Conservation (phyloP, 2,888 invertebrate species). For the Synergus umbraculus region DNA sequence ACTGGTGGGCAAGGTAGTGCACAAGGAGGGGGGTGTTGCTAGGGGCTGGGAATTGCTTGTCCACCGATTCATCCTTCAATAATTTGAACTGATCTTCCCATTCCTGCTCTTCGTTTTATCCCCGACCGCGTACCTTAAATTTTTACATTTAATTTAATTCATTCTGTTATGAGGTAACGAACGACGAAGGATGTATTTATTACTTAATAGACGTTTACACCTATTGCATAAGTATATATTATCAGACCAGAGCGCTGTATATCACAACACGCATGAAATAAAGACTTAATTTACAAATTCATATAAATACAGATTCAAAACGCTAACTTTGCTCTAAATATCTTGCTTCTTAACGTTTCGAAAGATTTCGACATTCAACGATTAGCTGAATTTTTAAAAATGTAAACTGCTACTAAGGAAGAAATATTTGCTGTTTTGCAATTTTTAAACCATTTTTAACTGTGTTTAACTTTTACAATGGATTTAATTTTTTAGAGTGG, state of each 20-base stretch:
- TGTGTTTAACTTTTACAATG: neutral
- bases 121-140: constrained; percentile 57
- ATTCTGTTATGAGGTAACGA: constrained; percentile 60
- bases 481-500: neutral
- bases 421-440: constrained; percentile 19
- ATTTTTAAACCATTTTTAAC: constrained; percentile 15
- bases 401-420: constrained; percentile 17
- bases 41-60: constrained; percentile 78
- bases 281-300: constrained; percentile 63
- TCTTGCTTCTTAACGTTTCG: neutral
- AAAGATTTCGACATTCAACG: neutral
- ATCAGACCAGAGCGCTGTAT: constrained; percentile 63
- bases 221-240: constrained; percentile 47
- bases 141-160: constrained; percentile 66
- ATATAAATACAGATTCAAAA: constrained; percentile 45
- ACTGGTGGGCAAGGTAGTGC: constrained; percentile 89
- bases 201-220: constrained; percentile 56
- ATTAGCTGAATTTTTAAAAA: constrained; percentile 10
- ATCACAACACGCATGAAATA: constrained; percentile 61
- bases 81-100: constrained; percentile 70
- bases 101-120: constrained; percentile 67
- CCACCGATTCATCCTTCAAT: constrained; percentile 72
- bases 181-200: constrained; percentile 60
- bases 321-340: neutral
- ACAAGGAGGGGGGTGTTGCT: constrained; percentile 95